Percentiles rank a stretch among this genome's conserved stretches.
phyloP scores from a whole-genome alignment of 2,888 invertebrate species.

The Rhagophthalmus giganteus region DNA sequence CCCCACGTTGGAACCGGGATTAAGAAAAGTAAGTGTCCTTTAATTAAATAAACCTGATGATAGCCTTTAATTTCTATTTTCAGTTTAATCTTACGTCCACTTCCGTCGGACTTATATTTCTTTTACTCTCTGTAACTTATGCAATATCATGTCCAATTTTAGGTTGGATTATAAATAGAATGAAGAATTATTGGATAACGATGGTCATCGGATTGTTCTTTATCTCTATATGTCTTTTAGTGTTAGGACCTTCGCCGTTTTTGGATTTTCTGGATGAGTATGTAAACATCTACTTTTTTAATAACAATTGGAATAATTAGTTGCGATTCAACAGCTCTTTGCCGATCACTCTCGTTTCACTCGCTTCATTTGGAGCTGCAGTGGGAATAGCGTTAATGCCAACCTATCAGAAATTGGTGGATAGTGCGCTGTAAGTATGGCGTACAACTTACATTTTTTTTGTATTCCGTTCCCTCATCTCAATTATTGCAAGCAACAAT shows the following conservation, averaged over 20 bases:
- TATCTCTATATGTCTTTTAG: constrained; percentile 62
- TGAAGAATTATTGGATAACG: constrained; percentile 69
- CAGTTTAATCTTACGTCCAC: constrained; percentile 47
- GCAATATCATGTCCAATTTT: constrained; percentile 72
- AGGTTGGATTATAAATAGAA: constrained; percentile 70
- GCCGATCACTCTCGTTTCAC: constrained; percentile 66
- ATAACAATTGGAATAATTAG: background rate
- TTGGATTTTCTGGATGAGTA: constrained; percentile 59
- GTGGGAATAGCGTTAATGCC: constrained; percentile 72
- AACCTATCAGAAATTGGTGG: constrained; percentile 72
- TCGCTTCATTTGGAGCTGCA: constrained; percentile 65
- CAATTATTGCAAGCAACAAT: no score
- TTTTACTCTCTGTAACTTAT: constrained; percentile 70
- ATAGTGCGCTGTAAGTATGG: constrained; percentile 69
- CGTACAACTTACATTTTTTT: no score
- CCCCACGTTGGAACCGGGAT: constrained; percentile 74
- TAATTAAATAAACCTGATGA: constrained; percentile 1
- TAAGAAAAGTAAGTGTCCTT: constrained; percentile 64
- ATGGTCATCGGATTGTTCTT: constrained; percentile 70
- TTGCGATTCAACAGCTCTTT: constrained; percentile 57
- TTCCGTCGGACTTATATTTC: constrained; percentile 70
- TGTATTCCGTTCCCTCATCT: background rate
- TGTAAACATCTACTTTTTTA: background rate
- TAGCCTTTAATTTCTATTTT: constrained; percentile 28
- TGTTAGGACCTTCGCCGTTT: constrained; percentile 69